phyloP scores from a whole-genome alignment of 2,888 invertebrate genomes.

The Melieria omissa region DNA sequence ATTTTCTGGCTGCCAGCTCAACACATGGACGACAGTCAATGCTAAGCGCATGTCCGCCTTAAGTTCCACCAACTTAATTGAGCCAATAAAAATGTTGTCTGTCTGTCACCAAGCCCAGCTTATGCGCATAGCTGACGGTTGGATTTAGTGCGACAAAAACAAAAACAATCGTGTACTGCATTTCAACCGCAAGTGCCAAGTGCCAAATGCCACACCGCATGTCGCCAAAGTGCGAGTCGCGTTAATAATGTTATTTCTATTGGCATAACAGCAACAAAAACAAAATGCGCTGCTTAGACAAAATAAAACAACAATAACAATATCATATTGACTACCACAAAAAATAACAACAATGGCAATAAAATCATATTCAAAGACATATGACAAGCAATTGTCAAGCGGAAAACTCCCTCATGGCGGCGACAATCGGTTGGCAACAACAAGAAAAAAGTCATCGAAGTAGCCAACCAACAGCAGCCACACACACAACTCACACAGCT shows the following conservation, averaged over 20 bases:
- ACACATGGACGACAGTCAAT: no score
- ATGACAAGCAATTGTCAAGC: slow-evolving; percentile 47
- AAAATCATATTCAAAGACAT: slow-evolving; percentile 35
- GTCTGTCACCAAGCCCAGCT: slow-evolving; percentile 27
- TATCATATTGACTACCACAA: not conserved
- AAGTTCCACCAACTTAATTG: slow-evolving; percentile 21
- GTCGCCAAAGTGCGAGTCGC: slow-evolving; percentile 40
- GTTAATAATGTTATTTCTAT: slow-evolving; percentile 44
- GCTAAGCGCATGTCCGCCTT: no score
- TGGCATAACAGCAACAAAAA: slow-evolving; percentile 34
- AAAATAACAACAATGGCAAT: not conserved
- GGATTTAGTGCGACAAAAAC: not conserved
- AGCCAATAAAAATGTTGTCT: slow-evolving; percentile 30
- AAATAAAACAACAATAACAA: not conserved
- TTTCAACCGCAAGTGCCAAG: slow-evolving; percentile 17
- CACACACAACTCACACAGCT: not conserved
- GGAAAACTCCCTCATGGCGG: slow-evolving; percentile 27
- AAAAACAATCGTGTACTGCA: slow-evolving; percentile 5
- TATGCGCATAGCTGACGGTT: slow-evolving; percentile 6
- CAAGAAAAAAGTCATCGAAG: not conserved
- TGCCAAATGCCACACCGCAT: slow-evolving; percentile 30
- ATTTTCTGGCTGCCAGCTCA: no score
- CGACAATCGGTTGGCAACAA: not conserved
- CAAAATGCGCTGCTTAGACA: not conserved
- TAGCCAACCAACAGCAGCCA: not conserved